Evolutionary conservation across 2,797 vertebrate genomes (phyloP).

Genomic region (Pipistrellus kuhlii): DNA sequence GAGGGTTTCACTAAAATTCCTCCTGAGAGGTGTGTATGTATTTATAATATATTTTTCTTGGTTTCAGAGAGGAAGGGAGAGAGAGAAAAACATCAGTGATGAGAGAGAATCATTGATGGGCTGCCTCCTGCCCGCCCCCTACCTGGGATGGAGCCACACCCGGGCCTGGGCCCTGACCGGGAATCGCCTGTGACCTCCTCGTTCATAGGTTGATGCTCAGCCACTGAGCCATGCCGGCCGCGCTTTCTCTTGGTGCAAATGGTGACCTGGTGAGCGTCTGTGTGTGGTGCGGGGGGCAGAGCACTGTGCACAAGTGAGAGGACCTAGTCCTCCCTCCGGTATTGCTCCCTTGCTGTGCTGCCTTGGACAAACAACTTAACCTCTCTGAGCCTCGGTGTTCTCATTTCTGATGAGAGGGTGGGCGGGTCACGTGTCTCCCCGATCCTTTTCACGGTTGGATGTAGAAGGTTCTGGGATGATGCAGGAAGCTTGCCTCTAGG

Average conservation of each 20-base stretch:
- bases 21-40: not conserved
- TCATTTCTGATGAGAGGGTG: not conserved
- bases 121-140: not conserved
- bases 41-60: not conserved
- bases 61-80: not conserved
- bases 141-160: not conserved
- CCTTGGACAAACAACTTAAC: not conserved
- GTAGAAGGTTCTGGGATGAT: not conserved
- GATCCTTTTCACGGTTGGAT: not conserved
- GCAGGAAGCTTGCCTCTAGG: too few relatives aligned
- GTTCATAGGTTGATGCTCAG: not conserved
- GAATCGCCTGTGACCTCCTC: not conserved
- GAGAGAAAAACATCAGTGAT: not conserved
- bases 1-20: not conserved
- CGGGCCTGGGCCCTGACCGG: too few relatives aligned
- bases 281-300: accelerated
- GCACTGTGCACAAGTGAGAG: accelerated
- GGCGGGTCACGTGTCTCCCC: not conserved
- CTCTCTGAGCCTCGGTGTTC: not conserved
- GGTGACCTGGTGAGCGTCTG: not conserved
- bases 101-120: not conserved
- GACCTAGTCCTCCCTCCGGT: not conserved
- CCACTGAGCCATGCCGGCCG: not conserved
- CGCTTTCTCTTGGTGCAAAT: not conserved
- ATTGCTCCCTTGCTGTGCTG: not conserved